Evolutionary conservation across 2,113 vertebrate genomes (phyloP).

Genomic region (Semnornis frantzii): DNA sequence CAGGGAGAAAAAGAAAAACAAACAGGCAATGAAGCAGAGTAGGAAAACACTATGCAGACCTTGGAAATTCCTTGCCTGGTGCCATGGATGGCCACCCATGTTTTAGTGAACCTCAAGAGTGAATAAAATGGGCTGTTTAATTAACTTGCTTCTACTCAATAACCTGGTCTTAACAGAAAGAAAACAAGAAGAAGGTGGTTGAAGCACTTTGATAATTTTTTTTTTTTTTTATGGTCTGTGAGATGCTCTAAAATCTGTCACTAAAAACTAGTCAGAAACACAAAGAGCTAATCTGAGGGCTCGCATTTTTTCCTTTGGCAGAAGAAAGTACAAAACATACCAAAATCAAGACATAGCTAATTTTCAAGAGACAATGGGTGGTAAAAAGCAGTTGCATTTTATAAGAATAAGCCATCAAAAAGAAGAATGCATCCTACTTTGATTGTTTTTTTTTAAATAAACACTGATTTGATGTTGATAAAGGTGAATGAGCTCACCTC

Average conservation of each 20-base stretch:
- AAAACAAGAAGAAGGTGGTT: background rate
- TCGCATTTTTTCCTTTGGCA: constrained; percentile 2
- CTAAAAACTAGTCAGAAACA: constrained; percentile 1
- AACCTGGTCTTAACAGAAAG: background rate
- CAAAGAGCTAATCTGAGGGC: background rate
- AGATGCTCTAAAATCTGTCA: background rate
- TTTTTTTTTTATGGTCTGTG: background rate
- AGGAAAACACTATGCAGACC: background rate
- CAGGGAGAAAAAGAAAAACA: background rate
- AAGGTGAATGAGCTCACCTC: constrained; percentile 49
- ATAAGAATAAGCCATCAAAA: background rate
- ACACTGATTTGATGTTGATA: constrained; percentile 39
- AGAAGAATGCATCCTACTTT: constrained; percentile 22
- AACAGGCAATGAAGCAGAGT: background rate
- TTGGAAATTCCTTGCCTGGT: background rate
- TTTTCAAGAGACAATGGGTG: constrained; percentile 29
- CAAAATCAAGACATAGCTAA: constrained; percentile 12
- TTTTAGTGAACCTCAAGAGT: background rate
- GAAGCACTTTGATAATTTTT: background rate
- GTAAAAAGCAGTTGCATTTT: constrained; percentile 32
- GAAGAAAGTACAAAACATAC: constrained; percentile 22
- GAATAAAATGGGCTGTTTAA: background rate
- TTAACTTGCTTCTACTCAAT: background rate
- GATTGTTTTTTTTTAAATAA: constrained; percentile 34
- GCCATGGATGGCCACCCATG: background rate